Percentiles rank a stretch among this genome's conserved stretches.
phyloP scores from a whole-genome alignment of 2,113 vertebrate genomes.

The Stegostoma tigrinum region DNA sequence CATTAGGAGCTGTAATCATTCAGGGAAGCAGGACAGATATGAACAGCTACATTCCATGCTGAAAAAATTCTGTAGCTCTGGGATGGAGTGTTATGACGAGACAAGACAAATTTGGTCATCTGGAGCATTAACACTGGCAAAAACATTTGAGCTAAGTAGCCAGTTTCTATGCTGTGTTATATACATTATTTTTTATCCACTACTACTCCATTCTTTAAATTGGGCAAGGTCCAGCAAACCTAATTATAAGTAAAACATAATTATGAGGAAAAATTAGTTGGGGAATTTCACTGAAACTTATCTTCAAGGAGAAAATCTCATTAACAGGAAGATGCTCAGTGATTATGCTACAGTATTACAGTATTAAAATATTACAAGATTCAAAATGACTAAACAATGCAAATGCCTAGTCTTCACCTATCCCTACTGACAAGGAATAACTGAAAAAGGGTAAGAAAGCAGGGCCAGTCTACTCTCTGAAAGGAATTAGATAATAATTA shows the following conservation, averaged over 20 bases:
- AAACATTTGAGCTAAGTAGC: neutral
- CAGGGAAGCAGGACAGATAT: too few species aligned
- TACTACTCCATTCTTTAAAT: neutral
- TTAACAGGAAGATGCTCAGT: neutral
- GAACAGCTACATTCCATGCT: too few species aligned
- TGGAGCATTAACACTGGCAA: neutral
- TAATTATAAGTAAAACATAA: conserved; percentile 6
- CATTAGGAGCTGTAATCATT: too few species aligned
- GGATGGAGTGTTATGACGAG: neutral
- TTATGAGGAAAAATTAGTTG: neutral
- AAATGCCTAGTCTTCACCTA: neutral
- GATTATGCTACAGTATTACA: neutral
- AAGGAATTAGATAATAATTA: neutral
- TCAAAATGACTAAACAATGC: neutral
- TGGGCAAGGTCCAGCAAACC: neutral
- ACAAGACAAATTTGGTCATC: neutral
- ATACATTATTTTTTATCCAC: neutral
- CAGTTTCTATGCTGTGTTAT: neutral
- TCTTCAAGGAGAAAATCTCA: conserved; percentile 17
- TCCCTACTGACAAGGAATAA: neutral
- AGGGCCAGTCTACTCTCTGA: neutral
- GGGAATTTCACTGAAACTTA: neutral
- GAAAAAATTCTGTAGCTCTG: neutral
- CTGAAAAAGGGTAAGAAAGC: neutral
- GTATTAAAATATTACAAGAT: neutral